Conservation (phyloP, 92 coral and sea anemone species). For the Blastomussa wellsi region DNA sequence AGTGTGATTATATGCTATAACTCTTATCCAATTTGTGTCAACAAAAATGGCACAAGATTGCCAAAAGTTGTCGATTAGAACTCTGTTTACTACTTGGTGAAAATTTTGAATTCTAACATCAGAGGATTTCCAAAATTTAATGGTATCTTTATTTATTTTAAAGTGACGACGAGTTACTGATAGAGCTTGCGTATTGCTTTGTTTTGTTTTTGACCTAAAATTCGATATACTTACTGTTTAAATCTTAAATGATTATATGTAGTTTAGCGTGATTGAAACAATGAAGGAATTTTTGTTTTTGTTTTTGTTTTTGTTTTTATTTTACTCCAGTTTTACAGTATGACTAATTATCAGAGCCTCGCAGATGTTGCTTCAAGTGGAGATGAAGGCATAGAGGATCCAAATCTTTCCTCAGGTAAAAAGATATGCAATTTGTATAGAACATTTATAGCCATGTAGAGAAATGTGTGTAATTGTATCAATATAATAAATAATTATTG, state of each 20-base stretch:
- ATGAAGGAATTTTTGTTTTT: not conserved
- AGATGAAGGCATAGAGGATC: slow-evolving; percentile 63
- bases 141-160: not conserved
- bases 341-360: slow-evolving; percentile 71
- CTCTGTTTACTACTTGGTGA: not conserved
- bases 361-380: slow-evolving; percentile 52
- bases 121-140: not conserved
- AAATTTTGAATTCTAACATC: not conserved
- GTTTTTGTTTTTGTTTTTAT: not conserved
- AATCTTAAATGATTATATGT: too few relatives aligned
- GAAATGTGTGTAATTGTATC: too few relatives aligned
- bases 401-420: slow-evolving; percentile 68
- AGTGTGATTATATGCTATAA: not conserved
- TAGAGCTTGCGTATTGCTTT: not conserved
- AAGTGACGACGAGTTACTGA: not conserved
- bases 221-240: not conserved
- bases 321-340: slow-evolving; percentile 29
- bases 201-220: not conserved
- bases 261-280: not conserved
- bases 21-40: not conserved
- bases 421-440: not conserved
- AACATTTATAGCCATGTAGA: too few relatives aligned
- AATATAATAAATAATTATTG: too few relatives aligned
- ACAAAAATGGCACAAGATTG: not conserved
- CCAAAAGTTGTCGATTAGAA: not conserved